Evolutionary conservation across 2,113 vertebrate genomes (phyloP), one percentile per base, ranked within the genome.

Genomic region (Chloebia gouldiae): DNA sequence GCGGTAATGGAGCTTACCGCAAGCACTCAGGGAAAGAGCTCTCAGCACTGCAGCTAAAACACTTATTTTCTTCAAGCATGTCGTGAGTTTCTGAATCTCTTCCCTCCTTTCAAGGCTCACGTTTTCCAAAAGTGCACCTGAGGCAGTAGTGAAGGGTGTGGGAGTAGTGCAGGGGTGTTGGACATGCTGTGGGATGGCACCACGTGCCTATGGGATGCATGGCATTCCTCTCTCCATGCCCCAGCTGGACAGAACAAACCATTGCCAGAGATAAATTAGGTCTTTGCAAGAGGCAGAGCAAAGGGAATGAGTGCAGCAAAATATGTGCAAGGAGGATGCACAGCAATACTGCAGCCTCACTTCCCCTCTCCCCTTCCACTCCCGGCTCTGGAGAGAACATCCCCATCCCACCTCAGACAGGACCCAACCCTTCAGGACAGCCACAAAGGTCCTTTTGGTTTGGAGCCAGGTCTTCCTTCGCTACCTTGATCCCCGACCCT

Each of bases 381-480:
- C 15, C 13, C 44, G 56, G 15, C 31, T 44, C 53, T 28, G 35
- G 27, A 79, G 13, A 35, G 23, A 80, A 15, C 45, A 57, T 49
- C 72, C 49, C 22, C 33, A 35, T 65, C 69, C 81, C 69, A 79
- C 30, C 39, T 47, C 0, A 0, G 49, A 39, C 27, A 20, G 56
- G 40, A 81, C 37, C 54, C 0, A 0, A 31, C 22, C 57, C 40
- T 30, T 59, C 0, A 0, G 75, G 5, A 1, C 5, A 9, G 50
- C 27, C 3, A 2, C 24, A 1, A 14, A 60, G 45, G 64, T 44
- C 47, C 42, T 93, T 90, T 42, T 86, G 89, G 44, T 78, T 93
- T 3, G 3, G 33, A 95, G 64, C 92, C 94, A 77, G 70, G 28
- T n/a, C 68, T 91, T 80, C 77, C 66, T 44, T 88, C 3, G 0